Conservation (phyloP, 35 echinoderm and acorn worm genomes). For the Ophiothrix spiculata region DNA sequence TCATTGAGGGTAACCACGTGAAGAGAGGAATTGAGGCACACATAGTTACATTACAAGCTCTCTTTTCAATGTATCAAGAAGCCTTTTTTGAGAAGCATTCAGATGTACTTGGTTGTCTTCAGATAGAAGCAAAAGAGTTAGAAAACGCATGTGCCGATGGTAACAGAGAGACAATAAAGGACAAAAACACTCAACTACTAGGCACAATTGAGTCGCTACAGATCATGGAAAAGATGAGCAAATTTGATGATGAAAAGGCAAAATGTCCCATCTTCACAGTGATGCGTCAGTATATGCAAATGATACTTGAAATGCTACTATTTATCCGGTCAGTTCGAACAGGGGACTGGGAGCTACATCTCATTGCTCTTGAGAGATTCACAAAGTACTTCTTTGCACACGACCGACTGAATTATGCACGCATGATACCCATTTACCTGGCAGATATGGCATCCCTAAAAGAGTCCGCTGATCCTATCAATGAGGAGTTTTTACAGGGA, state of each 20-base stretch:
- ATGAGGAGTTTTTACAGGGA: not conserved
- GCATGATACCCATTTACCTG: slow-evolving; percentile 20
- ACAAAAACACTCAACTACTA: not conserved
- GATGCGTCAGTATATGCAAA: slow-evolving; percentile 10
- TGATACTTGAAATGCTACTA: slow-evolving; percentile 10
- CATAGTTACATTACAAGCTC: not conserved
- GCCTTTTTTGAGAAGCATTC: not conserved
- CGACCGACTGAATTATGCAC: slow-evolving; percentile 26
- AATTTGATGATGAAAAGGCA: slow-evolving; percentile 10
- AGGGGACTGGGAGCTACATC: slow-evolving; percentile 12
- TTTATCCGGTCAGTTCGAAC: not conserved
- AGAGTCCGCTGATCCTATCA: not conserved
- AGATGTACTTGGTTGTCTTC: not conserved
- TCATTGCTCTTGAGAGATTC: not conserved
- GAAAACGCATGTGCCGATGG: not conserved
- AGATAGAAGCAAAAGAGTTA: not conserved
- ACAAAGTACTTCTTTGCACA: slow-evolving; percentile 33
- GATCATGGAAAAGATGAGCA: slow-evolving; percentile 3
- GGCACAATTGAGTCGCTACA: not conserved
- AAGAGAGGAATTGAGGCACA: slow-evolving; percentile 24
- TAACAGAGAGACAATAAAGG: not conserved
- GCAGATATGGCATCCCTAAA: slow-evolving; percentile 17
- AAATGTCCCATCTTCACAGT: not conserved
- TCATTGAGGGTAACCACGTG: slow-evolving; percentile 16
- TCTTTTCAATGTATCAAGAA: slow-evolving; percentile 15